Evolutionary conservation across 2,113 vertebrate genomes (phyloP).

Genomic region (Brachyhypopomus occidentalis): DNA sequence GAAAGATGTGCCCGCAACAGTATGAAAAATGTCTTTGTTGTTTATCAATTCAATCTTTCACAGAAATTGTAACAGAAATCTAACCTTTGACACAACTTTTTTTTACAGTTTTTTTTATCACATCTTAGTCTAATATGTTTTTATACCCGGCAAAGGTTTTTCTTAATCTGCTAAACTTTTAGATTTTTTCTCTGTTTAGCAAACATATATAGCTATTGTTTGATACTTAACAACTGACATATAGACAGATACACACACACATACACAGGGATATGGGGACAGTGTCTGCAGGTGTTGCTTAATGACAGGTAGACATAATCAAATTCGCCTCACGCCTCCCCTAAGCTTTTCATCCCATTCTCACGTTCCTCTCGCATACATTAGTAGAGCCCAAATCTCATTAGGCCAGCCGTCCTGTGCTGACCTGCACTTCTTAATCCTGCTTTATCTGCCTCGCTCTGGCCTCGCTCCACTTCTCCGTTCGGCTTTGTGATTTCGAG

Average conservation of each 20-base stretch:
- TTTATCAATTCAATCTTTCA: no score
- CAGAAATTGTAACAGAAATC: no score
- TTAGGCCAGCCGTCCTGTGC: constrained; percentile 5
- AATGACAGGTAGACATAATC: constrained; percentile 69
- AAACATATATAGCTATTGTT: not conserved
- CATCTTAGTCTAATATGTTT: no score
- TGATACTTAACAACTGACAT: no score
- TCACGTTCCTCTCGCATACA: constrained; percentile 54
- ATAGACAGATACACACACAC: not conserved
- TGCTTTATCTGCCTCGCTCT: constrained; percentile 59
- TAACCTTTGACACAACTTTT: no score
- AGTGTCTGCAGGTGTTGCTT: constrained; percentile 37
- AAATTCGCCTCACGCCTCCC: constrained; percentile 66
- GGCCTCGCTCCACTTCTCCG: constrained; percentile 50
- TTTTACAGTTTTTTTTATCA: no score
- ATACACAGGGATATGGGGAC: not conserved
- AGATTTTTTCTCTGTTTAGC: not conserved
- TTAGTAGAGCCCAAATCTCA: constrained; percentile 2
- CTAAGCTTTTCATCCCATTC: constrained; percentile 68
- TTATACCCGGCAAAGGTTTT: not conserved
- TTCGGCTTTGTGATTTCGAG: constrained; percentile 55
- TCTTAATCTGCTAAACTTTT: not conserved
- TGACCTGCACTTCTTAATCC: constrained; percentile 62
- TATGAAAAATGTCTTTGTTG: no score
- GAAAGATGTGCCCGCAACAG: no score